Evolutionary conservation across 2,797 vertebrate species (phyloP).

Genomic region (Clarias fuscus): DNA sequence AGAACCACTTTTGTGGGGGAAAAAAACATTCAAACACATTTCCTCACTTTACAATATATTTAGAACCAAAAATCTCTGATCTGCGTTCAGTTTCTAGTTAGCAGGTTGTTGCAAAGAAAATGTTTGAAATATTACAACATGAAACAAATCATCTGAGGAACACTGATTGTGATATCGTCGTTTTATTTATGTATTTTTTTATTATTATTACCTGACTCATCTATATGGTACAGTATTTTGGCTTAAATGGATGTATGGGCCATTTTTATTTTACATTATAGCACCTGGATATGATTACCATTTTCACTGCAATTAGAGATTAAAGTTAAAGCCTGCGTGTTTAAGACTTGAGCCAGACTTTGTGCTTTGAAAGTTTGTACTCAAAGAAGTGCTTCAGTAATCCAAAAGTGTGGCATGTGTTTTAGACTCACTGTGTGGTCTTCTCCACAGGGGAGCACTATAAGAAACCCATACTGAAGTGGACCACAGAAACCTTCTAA

Average conservation of each 20-base stretch:
- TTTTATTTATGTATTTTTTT: background rate
- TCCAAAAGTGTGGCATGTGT: slow-evolving; percentile 33
- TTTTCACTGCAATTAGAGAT: slow-evolving; percentile 27
- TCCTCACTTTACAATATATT: background rate
- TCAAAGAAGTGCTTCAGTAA: slow-evolving; percentile 30
- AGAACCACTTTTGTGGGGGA: background rate
- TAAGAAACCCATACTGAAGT: slow-evolving; percentile 27
- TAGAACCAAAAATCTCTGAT: background rate
- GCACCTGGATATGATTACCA: slow-evolving; percentile 23
- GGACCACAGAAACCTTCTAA: slow-evolving; percentile 22
- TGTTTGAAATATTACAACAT: background rate
- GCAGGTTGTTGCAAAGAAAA: background rate
- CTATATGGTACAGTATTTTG: background rate
- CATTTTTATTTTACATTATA: background rate
- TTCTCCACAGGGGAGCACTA: slow-evolving; percentile 29
- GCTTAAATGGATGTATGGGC: background rate
- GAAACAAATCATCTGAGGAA: background rate
- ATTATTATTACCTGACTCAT: background rate
- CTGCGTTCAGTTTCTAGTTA: background rate
- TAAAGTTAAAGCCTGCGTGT: slow-evolving; percentile 11
- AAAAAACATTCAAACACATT: background rate
- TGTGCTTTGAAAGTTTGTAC: slow-evolving; percentile 25
- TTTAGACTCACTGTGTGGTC: slow-evolving; percentile 46
- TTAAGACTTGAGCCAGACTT: background rate
- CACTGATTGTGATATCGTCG: background rate